Evolutionary conservation across 2,888 invertebrate genomes (phyloP), one percentile per base, ranked within the genome.

Genomic region (Drosophila gaucha): DNA sequence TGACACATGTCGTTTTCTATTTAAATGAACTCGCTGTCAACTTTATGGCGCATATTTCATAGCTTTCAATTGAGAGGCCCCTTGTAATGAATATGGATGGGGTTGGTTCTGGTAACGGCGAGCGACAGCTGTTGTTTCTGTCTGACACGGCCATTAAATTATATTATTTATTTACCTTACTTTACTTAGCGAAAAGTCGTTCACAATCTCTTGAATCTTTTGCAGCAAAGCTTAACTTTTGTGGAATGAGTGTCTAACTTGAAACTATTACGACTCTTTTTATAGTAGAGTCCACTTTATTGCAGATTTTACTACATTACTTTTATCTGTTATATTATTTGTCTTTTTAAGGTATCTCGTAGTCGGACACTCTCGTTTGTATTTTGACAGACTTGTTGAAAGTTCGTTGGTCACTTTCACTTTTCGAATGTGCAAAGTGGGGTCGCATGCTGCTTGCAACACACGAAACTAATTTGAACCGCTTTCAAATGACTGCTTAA

Each of bases 1-100:
- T 88, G 87, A 88, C 89, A 78, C 64, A 76, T 75, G 86, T 80
- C 89, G 85, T 69, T 78, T 75, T 80, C 67, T 65, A 71, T 84
- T 88, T 71, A 84, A 88, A 86, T 86, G 78, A 86, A 88, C 84
- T 84, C 65, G 56, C 75, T 74, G 76, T 75, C 75, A 78, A 59
- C 59, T 70, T 67, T 43, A 50, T 59, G 74, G 62, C 55, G 67
- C 67, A 55, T 52, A 77, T 77, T 77, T 86, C 85, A 73, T 77
- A 56, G 59, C 63, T 52, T 44, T 28, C 66, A 44, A 54, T 72
- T 68, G 47, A 16, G 9, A 14, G 49, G 47, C 50, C 36, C 46
- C 56, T 46, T 52, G 60, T 62, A 72, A 77, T 77, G 54, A 60
- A 74, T 70, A 76, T 60, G 67, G 39, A 57, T 72, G 54, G 35